A percentile compares a stretch with the other conserved stretches of the same genome.
These are phyloP conservation scores for Promerops cafer DNA, from an alignment of 2,113 vertebrate species.

Conservation along the genomic window DNA sequence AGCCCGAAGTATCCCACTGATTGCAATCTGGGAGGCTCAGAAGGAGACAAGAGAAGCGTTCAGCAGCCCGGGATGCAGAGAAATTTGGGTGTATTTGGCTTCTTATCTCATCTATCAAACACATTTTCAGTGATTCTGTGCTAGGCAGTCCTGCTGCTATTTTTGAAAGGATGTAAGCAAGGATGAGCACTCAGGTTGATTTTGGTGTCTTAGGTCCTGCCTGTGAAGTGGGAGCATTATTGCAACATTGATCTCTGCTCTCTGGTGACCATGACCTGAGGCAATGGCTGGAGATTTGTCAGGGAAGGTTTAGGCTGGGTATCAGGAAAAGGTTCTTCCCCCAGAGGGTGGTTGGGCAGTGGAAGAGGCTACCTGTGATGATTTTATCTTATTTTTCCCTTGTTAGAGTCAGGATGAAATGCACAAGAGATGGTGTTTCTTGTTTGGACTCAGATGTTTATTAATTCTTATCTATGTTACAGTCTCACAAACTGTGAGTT, in stretches of 20 bases:
- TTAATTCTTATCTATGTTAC: no score
- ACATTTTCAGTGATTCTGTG: neutral
- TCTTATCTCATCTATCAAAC: neutral
- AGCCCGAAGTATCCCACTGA: neutral
- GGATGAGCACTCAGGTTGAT: neutral
- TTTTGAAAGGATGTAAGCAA: neutral
- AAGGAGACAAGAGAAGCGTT: neutral
- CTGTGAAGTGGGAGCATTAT: accelerated
- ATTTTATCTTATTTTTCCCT: no score
- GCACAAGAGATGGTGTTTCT: no score
- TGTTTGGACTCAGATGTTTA: no score
- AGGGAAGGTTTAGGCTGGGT: neutral
- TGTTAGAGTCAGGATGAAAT: no score
- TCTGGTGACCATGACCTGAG: neutral
- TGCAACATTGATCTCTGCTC: neutral
- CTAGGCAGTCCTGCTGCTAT: neutral
- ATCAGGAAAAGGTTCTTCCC: neutral
- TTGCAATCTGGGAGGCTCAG: neutral
- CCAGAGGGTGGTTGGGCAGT: neutral
- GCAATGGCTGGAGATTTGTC: neutral
- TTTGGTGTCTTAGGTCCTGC: neutral
- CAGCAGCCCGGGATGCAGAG: neutral
- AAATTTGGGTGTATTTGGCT: neutral
- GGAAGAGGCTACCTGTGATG: neutral
- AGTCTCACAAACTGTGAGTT: no score